A percentile compares a stretch with the other conserved stretches of the same genome.
Evolutionary conservation across 2,797 vertebrate species (phyloP).

Genomic region (Eleutherodactylus coqui): DNA sequence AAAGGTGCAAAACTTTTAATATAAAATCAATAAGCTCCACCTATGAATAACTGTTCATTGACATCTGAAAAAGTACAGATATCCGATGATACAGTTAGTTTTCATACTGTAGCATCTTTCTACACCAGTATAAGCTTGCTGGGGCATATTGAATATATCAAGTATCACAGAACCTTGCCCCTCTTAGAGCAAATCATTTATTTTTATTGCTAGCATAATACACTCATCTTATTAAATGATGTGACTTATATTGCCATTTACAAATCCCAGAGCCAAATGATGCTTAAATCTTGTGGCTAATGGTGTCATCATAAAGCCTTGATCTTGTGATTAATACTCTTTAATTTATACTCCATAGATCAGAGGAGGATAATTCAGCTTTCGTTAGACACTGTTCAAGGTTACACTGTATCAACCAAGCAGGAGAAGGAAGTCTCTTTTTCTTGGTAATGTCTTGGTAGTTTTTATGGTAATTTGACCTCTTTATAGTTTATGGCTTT

Average conservation of each 20-base stretch:
- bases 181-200: constrained; percentile 15
- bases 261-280: constrained; percentile 58
- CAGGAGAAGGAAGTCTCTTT: constrained; percentile 16
- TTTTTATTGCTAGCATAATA: constrained; percentile 44
- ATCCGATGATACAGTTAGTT: background rate
- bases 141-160: background rate
- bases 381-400: constrained; percentile 47
- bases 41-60: too few relatives aligned
- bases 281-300: constrained; percentile 57
- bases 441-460: constrained; percentile 33
- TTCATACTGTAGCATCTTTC: background rate
- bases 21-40: background rate
- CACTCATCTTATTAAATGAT: constrained; percentile 55
- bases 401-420: constrained; percentile 43
- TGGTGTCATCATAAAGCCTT: constrained; percentile 58
- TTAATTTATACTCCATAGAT: constrained; percentile 58
- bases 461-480: constrained; percentile 28
- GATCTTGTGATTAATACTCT: constrained; percentile 57
- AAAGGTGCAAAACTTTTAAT: background rate
- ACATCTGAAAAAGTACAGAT: too few relatives aligned
- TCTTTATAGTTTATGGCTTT: background rate
- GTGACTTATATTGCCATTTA: constrained; percentile 60
- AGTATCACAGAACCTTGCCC: background rate
- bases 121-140: background rate
- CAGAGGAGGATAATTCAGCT: constrained; percentile 47